These are phyloP conservation scores for Drosophila willistoni DNA, from an alignment of 1,140 invertebrate genomes.

Conservation along the genomic window DNA sequence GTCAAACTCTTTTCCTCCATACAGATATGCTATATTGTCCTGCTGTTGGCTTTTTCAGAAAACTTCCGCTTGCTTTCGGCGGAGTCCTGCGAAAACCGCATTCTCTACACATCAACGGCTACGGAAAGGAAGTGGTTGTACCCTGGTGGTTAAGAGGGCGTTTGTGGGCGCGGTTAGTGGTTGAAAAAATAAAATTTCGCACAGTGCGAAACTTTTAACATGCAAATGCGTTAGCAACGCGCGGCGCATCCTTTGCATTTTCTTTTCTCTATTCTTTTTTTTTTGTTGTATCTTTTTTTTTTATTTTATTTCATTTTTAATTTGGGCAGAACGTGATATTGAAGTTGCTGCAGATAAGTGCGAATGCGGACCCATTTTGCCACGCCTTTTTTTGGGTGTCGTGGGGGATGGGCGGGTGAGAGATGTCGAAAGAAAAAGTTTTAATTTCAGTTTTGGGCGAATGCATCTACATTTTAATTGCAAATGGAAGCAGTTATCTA, in stretches of 20 bases:
- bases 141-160: not conserved
- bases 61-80: conserved; percentile 59
- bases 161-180: not conserved
- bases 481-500: conserved; percentile 83
- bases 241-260: not conserved
- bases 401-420: not conserved
- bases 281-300: conserved; percentile 31
- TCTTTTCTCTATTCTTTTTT: conserved; percentile 29
- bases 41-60: conserved; percentile 58
- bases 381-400: conserved; percentile 17
- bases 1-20: not conserved
- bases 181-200: conserved; percentile 52
- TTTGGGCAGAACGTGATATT: conserved; percentile 74
- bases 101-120: conserved; percentile 53
- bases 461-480: conserved; percentile 77
- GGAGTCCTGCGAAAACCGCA: conserved; percentile 49
- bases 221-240: conserved; percentile 67
- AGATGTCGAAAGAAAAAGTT: conserved; percentile 69
- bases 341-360: conserved; percentile 75
- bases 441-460: conserved; percentile 72
- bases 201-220: conserved; percentile 79
- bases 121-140: conserved; percentile 23
- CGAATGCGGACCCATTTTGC: conserved; percentile 49
- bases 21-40: not conserved
- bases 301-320: conserved; percentile 78